Conservation (phyloP, 2,113 vertebrate genomes). For the Desmodus rotundus region DNA sequence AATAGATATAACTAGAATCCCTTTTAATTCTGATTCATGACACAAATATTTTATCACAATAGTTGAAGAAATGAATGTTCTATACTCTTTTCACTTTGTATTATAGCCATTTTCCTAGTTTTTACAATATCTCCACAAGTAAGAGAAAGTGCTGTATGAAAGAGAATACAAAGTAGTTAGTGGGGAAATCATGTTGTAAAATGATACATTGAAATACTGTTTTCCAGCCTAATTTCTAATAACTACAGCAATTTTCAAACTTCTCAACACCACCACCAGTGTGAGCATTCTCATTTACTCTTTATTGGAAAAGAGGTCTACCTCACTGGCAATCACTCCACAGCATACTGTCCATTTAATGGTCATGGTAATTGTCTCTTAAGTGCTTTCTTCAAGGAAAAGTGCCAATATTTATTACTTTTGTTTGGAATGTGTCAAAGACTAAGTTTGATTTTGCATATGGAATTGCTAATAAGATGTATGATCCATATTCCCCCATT, state of each 20-base stretch:
- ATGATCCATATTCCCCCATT: background rate
- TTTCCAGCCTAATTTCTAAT: background rate
- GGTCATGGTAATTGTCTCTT: background rate
- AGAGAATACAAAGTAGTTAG: background rate
- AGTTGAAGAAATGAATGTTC: background rate
- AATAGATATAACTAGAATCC: background rate
- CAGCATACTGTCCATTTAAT: background rate
- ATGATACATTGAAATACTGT: background rate
- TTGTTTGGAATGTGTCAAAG: background rate
- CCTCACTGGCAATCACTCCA: background rate
- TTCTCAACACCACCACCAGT: background rate
- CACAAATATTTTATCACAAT: background rate
- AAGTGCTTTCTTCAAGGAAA: conserved; percentile 27
- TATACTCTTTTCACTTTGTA: background rate
- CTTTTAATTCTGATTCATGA: background rate
- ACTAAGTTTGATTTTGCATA: background rate
- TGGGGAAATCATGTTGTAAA: background rate
- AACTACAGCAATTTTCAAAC: background rate
- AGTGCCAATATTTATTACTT: background rate
- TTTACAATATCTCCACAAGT: background rate
- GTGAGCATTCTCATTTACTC: background rate
- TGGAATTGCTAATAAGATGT: background rate
- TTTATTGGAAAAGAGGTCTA: background rate
- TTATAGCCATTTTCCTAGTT: background rate
- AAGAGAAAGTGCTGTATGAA: conserved; percentile 4